Evolutionary conservation across 2,888 invertebrate genomes (phyloP).

Genomic region (Plebejus melissa): DNA sequence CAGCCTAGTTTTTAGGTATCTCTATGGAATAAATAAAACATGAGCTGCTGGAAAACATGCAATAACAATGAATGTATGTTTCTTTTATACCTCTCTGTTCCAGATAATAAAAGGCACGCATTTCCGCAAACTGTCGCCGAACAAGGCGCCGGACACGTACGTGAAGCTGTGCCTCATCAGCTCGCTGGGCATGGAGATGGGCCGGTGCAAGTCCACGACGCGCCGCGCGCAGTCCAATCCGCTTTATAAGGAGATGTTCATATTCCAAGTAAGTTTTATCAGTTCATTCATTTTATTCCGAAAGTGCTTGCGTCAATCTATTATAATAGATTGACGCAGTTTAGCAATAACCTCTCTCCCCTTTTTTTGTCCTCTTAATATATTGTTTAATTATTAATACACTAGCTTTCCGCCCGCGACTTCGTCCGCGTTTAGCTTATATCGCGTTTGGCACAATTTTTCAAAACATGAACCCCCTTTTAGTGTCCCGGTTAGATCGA

Average conservation of each 20-base stretch:
- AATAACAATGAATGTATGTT: not conserved
- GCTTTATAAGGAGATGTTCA: conserved; percentile 96
- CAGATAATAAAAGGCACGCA: conserved; percentile 82
- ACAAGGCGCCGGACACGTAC: conserved; percentile 94
- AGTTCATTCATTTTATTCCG: too few relatives aligned
- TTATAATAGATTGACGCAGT: too few relatives aligned
- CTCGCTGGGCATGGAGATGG: conserved; percentile 95
- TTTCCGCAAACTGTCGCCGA: conserved; percentile 86
- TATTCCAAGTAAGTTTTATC: conserved; percentile 87
- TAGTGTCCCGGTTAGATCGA: too few relatives aligned
- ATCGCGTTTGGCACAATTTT: too few relatives aligned
- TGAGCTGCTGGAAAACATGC: not conserved
- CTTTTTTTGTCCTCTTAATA: too few relatives aligned
- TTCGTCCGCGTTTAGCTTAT: too few relatives aligned
- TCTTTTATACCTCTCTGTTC: not conserved
- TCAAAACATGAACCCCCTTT: too few relatives aligned
- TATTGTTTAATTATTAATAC: too few relatives aligned
- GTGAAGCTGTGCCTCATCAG: conserved; percentile 95
- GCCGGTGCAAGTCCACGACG: conserved; percentile 94
- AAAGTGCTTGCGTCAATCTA: too few relatives aligned
- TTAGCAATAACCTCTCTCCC: too few relatives aligned
- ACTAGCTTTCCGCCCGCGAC: too few relatives aligned
- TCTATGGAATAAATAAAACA: not conserved
- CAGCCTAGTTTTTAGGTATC: too few relatives aligned
- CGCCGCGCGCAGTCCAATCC: conserved; percentile 96